Percentiles rank a stretch among this genome's conserved stretches.
Evolutionary conservation across 2,113 vertebrate species (phyloP).

Genomic region (Halichoerus grypus): DNA sequence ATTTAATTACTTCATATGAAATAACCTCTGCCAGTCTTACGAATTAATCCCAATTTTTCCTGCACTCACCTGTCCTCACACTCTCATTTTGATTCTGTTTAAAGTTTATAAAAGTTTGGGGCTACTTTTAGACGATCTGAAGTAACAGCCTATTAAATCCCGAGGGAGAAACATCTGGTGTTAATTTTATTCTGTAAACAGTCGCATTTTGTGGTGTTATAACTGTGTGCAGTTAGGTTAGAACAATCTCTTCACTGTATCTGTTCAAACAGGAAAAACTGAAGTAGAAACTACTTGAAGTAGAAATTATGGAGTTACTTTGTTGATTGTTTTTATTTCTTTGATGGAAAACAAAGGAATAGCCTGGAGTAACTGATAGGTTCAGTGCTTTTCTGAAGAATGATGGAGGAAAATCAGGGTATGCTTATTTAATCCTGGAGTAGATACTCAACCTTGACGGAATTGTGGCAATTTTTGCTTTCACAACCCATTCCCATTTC

Average conservation of each 20-base stretch:
- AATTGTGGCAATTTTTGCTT: background rate
- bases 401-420: background rate
- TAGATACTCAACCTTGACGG: background rate
- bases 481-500: background rate
- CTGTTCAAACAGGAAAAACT: background rate
- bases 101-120: background rate
- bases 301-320: background rate
- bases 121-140: background rate
- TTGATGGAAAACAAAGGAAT: background rate
- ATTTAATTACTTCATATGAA: background rate
- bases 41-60: background rate
- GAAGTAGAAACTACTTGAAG: background rate
- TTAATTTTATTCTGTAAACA: background rate
- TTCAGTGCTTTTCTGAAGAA: background rate
- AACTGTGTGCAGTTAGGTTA: background rate
- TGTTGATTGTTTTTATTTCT: background rate
- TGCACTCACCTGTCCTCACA: background rate
- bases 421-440: background rate
- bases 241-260: background rate
- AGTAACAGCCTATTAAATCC: background rate
- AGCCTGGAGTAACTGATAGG: background rate
- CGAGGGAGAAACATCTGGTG: background rate
- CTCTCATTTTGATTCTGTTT: background rate
- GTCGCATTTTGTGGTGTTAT: background rate
- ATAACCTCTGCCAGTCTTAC: background rate